These are phyloP conservation scores for Scytalopus superciliaris DNA, from an alignment of 2,113 vertebrate genomes.

Conservation along the genomic window DNA sequence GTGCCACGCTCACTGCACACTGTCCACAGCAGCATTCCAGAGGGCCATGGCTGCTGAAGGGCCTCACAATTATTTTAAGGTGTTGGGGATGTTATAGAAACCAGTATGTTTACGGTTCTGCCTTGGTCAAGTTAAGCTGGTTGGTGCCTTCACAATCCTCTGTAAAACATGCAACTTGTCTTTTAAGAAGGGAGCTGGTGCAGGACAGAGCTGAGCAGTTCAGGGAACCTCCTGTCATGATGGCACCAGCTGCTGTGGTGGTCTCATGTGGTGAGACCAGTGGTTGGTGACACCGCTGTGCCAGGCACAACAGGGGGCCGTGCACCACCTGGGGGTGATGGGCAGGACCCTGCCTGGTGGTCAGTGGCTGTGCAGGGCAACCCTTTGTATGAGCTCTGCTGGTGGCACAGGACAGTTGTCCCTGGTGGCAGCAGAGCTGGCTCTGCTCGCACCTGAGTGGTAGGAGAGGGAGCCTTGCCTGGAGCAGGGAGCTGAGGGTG, in stretches of 20 bases:
- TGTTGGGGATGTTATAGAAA: background rate
- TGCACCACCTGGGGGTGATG: accelerated
- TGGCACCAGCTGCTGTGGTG: accelerated
- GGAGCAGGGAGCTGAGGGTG: background rate
- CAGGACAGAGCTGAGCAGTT: background rate
- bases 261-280: accelerated
- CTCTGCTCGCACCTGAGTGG: background rate
- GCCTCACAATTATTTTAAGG: background rate
- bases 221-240: accelerated
- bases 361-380: background rate
- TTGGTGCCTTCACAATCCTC: background rate
- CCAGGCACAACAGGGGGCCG: background rate
- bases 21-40: background rate
- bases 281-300: background rate
- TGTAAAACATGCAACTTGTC: background rate
- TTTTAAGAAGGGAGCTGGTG: background rate
- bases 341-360: background rate
- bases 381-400: background rate
- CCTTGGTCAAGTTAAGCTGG: background rate
- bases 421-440: background rate
- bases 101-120: background rate
- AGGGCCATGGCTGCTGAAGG: no score
- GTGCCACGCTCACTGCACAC: accelerated
- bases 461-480: background rate
- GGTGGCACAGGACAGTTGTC: background rate